These are phyloP conservation scores for Macquaria ambigua DNA, from an alignment of 2,113 vertebrate species.

Conservation along the genomic window DNA sequence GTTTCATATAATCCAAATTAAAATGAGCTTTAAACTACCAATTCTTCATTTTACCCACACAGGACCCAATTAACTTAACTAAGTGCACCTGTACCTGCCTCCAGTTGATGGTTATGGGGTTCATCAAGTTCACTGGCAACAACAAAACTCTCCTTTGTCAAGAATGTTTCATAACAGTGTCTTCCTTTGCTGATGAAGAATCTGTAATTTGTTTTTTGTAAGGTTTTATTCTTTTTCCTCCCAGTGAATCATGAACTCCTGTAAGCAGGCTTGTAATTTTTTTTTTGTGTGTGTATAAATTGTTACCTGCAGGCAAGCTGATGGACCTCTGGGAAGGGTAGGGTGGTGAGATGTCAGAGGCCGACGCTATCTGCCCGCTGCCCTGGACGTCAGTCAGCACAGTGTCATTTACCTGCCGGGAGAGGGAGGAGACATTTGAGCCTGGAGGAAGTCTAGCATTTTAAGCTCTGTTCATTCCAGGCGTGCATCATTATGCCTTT, in stretches of 20 bases:
- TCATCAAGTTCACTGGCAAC: neutral
- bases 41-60: neutral
- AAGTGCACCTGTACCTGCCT: neutral
- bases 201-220: too few species aligned
- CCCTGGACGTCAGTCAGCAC: slow-evolving; percentile 77
- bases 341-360: slow-evolving; percentile 81
- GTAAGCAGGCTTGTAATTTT: neutral
- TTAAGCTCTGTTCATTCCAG: neutral
- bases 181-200: neutral
- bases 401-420: slow-evolving; percentile 80
- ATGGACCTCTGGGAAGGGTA: slow-evolving; percentile 83
- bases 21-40: neutral
- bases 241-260: neutral
- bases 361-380: slow-evolving; percentile 63
- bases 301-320: slow-evolving; percentile 83
- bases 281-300: neutral
- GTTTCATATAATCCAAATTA: neutral
- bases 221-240: neutral
- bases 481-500: neutral
- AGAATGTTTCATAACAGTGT: neutral
- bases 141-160: neutral
- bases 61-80: neutral
- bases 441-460: neutral
- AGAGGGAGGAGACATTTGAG: slow-evolving; percentile 11
- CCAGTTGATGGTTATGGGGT: neutral